Evolutionary conservation across 1,140 invertebrate species (phyloP).

Genomic region (Adelges cooleyi): DNA sequence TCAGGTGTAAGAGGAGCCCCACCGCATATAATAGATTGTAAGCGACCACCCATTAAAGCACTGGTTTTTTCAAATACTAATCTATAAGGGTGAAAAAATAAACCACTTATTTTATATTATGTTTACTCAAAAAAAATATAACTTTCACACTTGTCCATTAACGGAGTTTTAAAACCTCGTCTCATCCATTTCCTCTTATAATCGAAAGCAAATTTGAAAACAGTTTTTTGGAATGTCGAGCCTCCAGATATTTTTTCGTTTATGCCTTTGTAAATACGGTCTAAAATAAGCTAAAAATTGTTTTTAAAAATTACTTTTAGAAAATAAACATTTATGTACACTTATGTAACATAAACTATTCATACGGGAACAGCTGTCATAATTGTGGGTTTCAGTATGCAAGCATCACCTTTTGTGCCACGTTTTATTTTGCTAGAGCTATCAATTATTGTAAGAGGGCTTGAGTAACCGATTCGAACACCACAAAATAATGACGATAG

Average conservation of each 20-base stretch:
- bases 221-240: conserved; percentile 56
- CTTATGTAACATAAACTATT: too few species aligned
- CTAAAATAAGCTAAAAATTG: conserved; percentile 76
- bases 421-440: conserved; percentile 90
- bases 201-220: conserved; percentile 83
- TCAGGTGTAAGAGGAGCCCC: conserved; percentile 92
- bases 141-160: conserved; percentile 53
- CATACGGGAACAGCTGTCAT: conserved; percentile 88
- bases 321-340: too few species aligned
- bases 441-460: conserved; percentile 88
- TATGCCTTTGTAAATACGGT: conserved; percentile 90
- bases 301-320: too few species aligned
- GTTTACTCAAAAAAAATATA: too few species aligned
- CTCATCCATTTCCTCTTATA: conserved; percentile 80
- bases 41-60: conserved; percentile 69
- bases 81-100: conserved; percentile 42
- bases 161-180: conserved; percentile 69
- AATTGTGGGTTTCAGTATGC: conserved; percentile 79
- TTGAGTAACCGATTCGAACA: conserved; percentile 92
- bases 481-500: conserved; percentile 51
- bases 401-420: conserved; percentile 82
- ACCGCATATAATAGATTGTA: conserved; percentile 80
- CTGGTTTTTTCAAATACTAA: conserved; percentile 67
- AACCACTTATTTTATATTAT: neutral
- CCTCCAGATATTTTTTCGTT: conserved; percentile 78